These are phyloP conservation scores for Zenarchopterus dispar DNA, from an alignment of 2,797 vertebrate genomes.

Conservation along the genomic window DNA sequence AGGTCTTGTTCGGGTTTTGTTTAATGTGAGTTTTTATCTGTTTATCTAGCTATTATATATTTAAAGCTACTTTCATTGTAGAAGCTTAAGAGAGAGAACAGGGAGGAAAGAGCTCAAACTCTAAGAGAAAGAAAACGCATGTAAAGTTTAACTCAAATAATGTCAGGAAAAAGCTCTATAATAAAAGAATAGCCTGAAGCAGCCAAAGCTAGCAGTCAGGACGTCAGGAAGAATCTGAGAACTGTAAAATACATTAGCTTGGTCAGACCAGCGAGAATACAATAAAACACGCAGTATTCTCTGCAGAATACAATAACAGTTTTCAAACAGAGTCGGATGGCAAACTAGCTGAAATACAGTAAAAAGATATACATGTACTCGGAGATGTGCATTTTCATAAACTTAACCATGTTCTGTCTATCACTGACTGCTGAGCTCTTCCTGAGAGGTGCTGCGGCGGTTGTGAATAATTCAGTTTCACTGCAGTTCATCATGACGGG, in stretches of 20 bases:
- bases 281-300: slow-evolving; percentile 18
- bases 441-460: slow-evolving; percentile 55
- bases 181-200: slow-evolving; percentile 15
- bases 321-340: slow-evolving; percentile 19
- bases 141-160: no score
- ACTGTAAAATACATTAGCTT: background rate
- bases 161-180: background rate
- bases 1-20: no score
- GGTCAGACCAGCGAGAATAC: slow-evolving; percentile 13
- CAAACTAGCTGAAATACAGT: slow-evolving; percentile 39
- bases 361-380: slow-evolving; percentile 47
- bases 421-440: slow-evolving; percentile 49
- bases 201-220: slow-evolving; percentile 2
- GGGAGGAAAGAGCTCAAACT: no score
- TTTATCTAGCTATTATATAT: no score
- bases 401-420: slow-evolving; percentile 57
- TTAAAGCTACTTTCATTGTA: no score
- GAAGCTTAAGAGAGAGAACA: no score
- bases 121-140: slow-evolving; percentile 2
- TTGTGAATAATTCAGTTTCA: slow-evolving; percentile 77
- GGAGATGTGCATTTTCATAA: slow-evolving; percentile 58
- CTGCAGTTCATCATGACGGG: slow-evolving; percentile 62
- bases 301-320: slow-evolving; percentile 15
- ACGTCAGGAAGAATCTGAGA: background rate
- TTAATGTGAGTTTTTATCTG: no score